phyloP scores from a whole-genome alignment of 2,888 invertebrate species.

The Netelia virgata region DNA sequence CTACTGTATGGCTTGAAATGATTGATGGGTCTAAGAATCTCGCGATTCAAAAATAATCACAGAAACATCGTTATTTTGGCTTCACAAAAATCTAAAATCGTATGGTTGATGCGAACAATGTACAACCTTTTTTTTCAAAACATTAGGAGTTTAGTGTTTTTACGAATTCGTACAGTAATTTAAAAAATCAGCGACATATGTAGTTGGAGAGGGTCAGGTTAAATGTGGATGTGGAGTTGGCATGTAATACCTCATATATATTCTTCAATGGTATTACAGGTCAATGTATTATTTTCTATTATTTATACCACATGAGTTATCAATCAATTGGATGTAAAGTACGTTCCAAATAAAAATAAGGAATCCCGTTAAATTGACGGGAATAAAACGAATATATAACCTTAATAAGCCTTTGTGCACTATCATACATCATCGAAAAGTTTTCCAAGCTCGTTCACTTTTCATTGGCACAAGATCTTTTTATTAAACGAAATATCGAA shows the following conservation, averaged over 20 bases:
- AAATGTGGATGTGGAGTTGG: too few species aligned
- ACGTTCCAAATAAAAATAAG: constrained; percentile 15
- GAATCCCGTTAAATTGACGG: neutral
- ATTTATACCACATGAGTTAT: constrained; percentile 46
- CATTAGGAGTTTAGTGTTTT: too few species aligned
- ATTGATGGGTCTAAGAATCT: too few species aligned
- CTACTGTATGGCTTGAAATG: too few species aligned
- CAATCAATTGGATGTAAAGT: constrained; percentile 21
- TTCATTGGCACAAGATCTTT: neutral
- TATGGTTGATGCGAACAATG: too few species aligned
- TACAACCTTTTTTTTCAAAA: too few species aligned
- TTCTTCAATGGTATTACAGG: constrained; percentile 46
- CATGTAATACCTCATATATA: constrained; percentile 9
- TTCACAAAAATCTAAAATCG: too few species aligned
- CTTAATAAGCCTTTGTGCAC: constrained; percentile 37
- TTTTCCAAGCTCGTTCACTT: constrained; percentile 1
- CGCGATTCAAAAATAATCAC: too few species aligned
- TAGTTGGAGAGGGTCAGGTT: too few species aligned
- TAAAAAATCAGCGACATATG: too few species aligned
- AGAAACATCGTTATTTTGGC: too few species aligned
- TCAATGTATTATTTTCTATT: constrained; percentile 44
- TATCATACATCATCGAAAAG: constrained; percentile 27
- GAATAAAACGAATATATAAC: constrained; percentile 20
- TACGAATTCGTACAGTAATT: too few species aligned
- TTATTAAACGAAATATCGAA: neutral